Base-by-base conservation (phyloP, 2,797 vertebrate genomes). In the Peromyscus eremicus region DNA sequence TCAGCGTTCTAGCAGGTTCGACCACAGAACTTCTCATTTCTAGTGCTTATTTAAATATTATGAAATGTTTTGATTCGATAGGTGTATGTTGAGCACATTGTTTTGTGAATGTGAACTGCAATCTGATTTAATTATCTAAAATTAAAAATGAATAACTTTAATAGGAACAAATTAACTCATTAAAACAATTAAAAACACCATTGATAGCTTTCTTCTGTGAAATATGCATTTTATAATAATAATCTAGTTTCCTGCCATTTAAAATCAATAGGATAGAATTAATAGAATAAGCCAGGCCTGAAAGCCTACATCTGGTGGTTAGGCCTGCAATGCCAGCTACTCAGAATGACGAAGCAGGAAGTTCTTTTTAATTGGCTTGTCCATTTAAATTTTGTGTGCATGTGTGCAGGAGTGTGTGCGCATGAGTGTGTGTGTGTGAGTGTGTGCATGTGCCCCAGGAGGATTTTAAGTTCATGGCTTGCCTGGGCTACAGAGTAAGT, bases 91-190 rank as follows among this genome's bases (percentile, higher is more conserved):
- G 40, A 81, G 83, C 81, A 37, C 0, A 8, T 40, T 81, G 57
- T 76, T 91, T 94, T 49, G 82, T 43, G 25, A 89, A 66, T 83
- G 62, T 37, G 17, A 83, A 82, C 9, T 80, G 4, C 7, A 81
- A 27, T 94, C 23, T 57, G 40, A 91, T 89, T 91, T 92, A 76
- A 83, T n/a, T 79, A 29, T 89, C 82, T 73, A 76, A 83, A 89
- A 94, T 84, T 29, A 70, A 60, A 86, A 52, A 29, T 46, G 16
- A 64, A 68, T 93, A 21, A 57, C 80, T 92, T 19, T 82, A 40
- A 73, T 79, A 52, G 5, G 73, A 96, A 49, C 29, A 92, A 93
- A 82, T 83, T 16, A 68, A 95, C 84, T 92, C 85, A 85, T 76
- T 90, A 27, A 82, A 92, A 95, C 34, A 84, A 43, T 49, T 77